Evolutionary conservation across 2,113 vertebrate genomes (phyloP).

Genomic region (Leptosomus discolor): DNA sequence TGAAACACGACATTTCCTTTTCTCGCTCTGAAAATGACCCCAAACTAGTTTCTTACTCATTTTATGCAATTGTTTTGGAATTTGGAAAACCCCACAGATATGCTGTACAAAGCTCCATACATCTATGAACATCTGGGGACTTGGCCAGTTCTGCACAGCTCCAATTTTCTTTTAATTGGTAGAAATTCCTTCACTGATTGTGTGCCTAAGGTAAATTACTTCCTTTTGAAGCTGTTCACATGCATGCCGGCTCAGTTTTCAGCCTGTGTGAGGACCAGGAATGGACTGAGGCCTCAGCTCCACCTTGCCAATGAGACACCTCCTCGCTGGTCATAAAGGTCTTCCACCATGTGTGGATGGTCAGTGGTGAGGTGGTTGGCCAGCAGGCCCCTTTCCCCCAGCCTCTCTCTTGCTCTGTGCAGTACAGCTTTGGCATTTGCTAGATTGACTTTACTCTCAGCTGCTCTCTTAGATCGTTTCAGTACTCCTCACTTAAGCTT

Average conservation of each 20-base stretch:
- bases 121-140: slow-evolving; percentile 44
- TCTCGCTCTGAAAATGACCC: not conserved
- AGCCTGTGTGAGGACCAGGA: not conserved
- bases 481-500: not conserved
- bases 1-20: not conserved
- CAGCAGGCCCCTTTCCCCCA: not conserved
- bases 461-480: rapidly evolving
- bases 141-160: slow-evolving; percentile 16
- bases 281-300: not conserved
- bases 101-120: not conserved
- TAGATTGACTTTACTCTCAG: not conserved
- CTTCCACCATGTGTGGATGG: rapidly evolving
- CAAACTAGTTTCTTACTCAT: not conserved
- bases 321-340: not conserved
- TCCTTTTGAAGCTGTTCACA: slow-evolving; percentile 49
- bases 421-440: not conserved
- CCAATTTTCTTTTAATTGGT: not conserved
- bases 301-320: not conserved
- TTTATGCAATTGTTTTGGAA: slow-evolving; percentile 46
- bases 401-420: not conserved
- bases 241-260: not conserved
- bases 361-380: rapidly evolving
- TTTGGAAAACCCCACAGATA: slow-evolving; percentile 45
- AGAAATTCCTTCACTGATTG: slow-evolving; percentile 45
- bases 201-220: slow-evolving; percentile 48